Evolutionary conservation across 1,140 invertebrate genomes (phyloP).

Genomic region (Caenorhabditis latens): DNA sequence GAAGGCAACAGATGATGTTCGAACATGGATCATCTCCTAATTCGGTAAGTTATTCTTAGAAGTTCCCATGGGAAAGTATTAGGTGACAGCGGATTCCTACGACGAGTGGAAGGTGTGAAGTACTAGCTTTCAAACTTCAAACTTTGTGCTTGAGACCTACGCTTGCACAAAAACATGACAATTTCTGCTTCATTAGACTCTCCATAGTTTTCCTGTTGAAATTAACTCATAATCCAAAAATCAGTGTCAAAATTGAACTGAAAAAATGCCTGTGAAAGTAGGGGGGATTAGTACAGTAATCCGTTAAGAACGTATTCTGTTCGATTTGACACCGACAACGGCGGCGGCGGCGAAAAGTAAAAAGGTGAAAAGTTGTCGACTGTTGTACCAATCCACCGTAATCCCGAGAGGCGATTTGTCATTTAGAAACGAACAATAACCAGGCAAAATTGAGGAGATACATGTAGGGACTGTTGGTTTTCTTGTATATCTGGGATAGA

Average conservation of each 20-base stretch:
- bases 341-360: slow-evolving; percentile 47
- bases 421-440: not conserved
- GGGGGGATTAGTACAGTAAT: slow-evolving; percentile 41
- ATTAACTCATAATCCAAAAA: slow-evolving; percentile 21
- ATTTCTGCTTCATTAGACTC: too few relatives aligned
- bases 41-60: not conserved
- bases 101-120: too few relatives aligned
- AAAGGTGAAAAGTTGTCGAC: slow-evolving; percentile 49
- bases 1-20: slow-evolving; percentile 56
- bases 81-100: too few relatives aligned
- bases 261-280: not conserved
- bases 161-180: too few relatives aligned
- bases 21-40: slow-evolving; percentile 54
- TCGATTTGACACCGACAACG: slow-evolving; percentile 28
- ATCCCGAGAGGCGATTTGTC: slow-evolving; percentile 21
- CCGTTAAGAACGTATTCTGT: not conserved
- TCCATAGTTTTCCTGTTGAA: not conserved
- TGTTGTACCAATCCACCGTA: slow-evolving; percentile 31
- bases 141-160: too few relatives aligned
- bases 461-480: too few relatives aligned
- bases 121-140: too few relatives aligned
- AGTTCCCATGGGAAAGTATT: not conserved
- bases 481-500: too few relatives aligned
- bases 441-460: too few relatives aligned
- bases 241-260: slow-evolving; percentile 23